These are phyloP conservation scores for Drosophila multiciliata DNA, from an alignment of 2,888 invertebrate genomes.

Conservation along the genomic window DNA sequence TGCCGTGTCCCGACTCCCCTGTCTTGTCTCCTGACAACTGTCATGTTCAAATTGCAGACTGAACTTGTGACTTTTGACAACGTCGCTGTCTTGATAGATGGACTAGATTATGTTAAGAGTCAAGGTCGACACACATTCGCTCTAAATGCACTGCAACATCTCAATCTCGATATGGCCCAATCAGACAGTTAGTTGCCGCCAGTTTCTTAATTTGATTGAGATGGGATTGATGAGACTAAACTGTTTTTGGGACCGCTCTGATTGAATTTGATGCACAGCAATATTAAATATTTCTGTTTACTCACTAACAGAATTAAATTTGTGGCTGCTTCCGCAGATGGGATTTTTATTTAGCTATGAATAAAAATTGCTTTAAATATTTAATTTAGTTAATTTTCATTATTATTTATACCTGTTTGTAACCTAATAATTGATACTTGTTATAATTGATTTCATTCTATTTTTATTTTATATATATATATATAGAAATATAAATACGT, in stretches of 20 bases:
- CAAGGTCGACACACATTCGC: slow-evolving; percentile 39
- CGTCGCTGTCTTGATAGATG: slow-evolving; percentile 40
- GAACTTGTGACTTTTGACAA: slow-evolving; percentile 74
- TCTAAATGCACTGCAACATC: slow-evolving; percentile 25
- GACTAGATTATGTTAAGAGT: slow-evolving; percentile 45
- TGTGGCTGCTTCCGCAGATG: no score
- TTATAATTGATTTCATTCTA: neutral
- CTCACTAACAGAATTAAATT: neutral
- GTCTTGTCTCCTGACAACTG: slow-evolving; percentile 62
- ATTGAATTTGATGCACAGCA: neutral
- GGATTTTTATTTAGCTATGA: no score
- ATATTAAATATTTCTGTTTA: neutral
- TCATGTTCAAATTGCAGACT: slow-evolving; percentile 75
- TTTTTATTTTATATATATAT: neutral
- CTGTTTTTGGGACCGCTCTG: neutral
- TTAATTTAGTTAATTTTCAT: neutral
- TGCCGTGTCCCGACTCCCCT: slow-evolving; percentile 1
- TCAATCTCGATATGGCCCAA: slow-evolving; percentile 26
- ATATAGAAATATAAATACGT: neutral
- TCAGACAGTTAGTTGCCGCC: slow-evolving; percentile 2
- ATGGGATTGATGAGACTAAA: neutral
- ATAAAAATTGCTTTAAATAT: neutral
- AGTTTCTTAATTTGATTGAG: slow-evolving; percentile 15
- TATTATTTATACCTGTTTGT: neutral
- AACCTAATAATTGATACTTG: neutral